Percentiles rank a stretch among this genome's conserved stretches.
Evolutionary conservation across 2,888 invertebrate genomes (phyloP).

Genomic region (Ctena decussata): DNA sequence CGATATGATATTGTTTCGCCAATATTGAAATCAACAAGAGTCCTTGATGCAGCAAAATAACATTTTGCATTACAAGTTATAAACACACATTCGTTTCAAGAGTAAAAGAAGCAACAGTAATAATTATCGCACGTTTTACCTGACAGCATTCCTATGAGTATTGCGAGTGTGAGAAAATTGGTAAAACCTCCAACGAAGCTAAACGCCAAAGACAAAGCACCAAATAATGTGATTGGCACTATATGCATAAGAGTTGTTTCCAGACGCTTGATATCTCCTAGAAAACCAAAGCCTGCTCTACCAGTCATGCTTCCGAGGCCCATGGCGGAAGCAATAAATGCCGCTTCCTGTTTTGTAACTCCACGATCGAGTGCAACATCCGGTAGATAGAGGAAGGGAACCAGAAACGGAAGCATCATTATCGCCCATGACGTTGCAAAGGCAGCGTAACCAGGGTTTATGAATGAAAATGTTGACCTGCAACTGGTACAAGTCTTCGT

Average conservation of each 20-base stretch:
- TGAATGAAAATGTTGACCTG: background rate
- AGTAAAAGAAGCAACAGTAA: no score
- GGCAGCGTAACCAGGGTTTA: background rate
- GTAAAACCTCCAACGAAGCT: background rate
- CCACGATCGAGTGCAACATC: constrained; percentile 2
- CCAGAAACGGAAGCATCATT: constrained; percentile 25
- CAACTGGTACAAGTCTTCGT: no score
- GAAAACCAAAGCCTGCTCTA: constrained; percentile 7
- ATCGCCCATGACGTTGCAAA: constrained; percentile 21
- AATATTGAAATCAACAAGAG: no score
- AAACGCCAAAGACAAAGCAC: background rate
- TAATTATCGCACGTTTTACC: no score
- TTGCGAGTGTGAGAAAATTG: constrained; percentile 7
- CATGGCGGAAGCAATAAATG: constrained; percentile 13
- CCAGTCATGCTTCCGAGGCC: constrained; percentile 20
- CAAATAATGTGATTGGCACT: constrained; percentile 18
- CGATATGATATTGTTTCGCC: no score
- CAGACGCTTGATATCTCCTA: constrained; percentile 22
- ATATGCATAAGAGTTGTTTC: constrained; percentile 26
- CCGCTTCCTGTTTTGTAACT: constrained; percentile 5
- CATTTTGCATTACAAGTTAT: no score
- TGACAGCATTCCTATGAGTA: constrained; percentile 11
- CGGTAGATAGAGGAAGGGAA: constrained; percentile 24
- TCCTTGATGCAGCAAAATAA: no score
- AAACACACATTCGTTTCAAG: no score